These are phyloP conservation scores for Emmelina monodactyla DNA, from an alignment of 2,888 invertebrate species.

Conservation along the genomic window DNA sequence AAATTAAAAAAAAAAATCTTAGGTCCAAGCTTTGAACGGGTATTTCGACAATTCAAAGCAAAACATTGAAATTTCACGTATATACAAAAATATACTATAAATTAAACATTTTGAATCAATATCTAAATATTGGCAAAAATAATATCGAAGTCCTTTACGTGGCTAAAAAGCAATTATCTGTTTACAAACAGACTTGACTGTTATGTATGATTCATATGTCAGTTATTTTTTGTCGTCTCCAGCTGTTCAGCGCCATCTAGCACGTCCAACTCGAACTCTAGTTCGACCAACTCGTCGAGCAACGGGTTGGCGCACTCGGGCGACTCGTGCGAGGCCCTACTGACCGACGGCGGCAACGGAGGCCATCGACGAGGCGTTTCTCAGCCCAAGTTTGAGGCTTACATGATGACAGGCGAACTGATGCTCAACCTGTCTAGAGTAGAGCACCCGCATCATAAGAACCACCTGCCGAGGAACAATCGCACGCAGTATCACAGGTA, in stretches of 20 bases:
- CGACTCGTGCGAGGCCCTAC: constrained; percentile 53
- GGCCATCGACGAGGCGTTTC: constrained; percentile 35
- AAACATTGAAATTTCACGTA: no score
- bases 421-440: constrained; percentile 91
- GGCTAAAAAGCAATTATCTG: not conserved
- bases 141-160: no score
- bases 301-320: constrained; percentile 62
- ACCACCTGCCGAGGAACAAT: constrained; percentile 57
- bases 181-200: no score
- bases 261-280: constrained; percentile 46
- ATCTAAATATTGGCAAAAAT: no score
- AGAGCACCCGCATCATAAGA: constrained; percentile 69
- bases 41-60: no score
- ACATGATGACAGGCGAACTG: constrained; percentile 97
- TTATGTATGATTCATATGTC: no score
- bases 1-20: no score
- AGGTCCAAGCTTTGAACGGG: no score
- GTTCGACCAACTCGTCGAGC: constrained; percentile 48
- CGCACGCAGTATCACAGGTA: constrained; percentile 56
- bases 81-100: no score
- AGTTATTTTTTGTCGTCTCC: constrained; percentile 17
- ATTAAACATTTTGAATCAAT: no score
- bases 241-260: constrained; percentile 54
- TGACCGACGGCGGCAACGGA: constrained; percentile 49
- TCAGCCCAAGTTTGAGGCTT: constrained; percentile 83